A percentile compares a stretch with the other conserved stretches of the same genome.
Conservation (phyloP, 2,888 invertebrate species). For the Cetonia aurata region DNA sequence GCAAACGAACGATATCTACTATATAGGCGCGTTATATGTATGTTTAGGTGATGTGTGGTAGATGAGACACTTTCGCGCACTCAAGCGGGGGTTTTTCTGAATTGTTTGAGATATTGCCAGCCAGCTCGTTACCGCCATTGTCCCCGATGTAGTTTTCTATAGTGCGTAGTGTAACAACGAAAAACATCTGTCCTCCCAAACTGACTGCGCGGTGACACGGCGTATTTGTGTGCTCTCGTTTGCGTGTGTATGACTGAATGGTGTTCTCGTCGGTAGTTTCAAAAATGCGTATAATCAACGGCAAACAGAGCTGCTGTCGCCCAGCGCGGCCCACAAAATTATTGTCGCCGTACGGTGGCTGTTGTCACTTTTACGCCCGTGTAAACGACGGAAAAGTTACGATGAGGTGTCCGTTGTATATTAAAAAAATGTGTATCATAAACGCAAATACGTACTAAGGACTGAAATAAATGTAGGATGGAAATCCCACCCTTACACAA, state of each 20-base stretch:
- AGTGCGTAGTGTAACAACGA: conserved; percentile 10
- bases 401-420: too few relatives aligned
- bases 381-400: too few relatives aligned
- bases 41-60: background rate
- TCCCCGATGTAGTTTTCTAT: background rate
- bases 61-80: background rate
- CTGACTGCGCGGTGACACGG: conserved; percentile 17
- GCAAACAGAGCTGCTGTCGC: too few relatives aligned
- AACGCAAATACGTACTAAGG: too few relatives aligned
- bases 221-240: background rate
- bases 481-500: too few relatives aligned
- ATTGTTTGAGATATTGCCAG: conserved; percentile 47
- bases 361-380: too few relatives aligned
- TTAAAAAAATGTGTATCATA: too few relatives aligned
- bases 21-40: background rate
- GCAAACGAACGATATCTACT: conserved; percentile 17
- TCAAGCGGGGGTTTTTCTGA: conserved; percentile 38
- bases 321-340: too few relatives aligned
- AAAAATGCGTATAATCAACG: conserved; percentile 36
- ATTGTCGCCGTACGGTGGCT: too few relatives aligned
- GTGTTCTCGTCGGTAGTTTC: conserved; percentile 7
- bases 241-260: conserved; percentile 6
- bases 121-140: conserved; percentile 35
- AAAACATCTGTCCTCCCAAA: conserved; percentile 41
- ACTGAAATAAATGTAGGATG: too few relatives aligned